A percentile compares a stretch with the other conserved stretches of the same genome.
Evolutionary conservation across 2,797 vertebrate genomes (phyloP).

Genomic region (Myotis daubentonii): DNA sequence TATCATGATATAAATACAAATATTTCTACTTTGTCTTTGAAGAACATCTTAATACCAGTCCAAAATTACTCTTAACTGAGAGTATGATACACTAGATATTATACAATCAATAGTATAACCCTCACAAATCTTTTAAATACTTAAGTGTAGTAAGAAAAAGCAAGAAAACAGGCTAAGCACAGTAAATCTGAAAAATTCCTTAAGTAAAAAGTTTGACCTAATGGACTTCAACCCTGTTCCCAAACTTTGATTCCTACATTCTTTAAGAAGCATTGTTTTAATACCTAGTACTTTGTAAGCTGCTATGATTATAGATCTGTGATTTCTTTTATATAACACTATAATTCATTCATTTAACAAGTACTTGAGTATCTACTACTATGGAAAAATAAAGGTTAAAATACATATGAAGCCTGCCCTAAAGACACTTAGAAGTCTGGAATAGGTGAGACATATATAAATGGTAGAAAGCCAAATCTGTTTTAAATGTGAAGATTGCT

Average conservation of each 20-base stretch:
- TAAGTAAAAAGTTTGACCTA: constrained; percentile 32
- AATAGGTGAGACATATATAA: neutral
- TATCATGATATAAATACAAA: neutral
- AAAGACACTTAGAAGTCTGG: neutral
- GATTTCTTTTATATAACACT: constrained; percentile 42
- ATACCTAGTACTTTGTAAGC: neutral
- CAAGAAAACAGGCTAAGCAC: neutral
- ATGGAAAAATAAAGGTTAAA: constrained; percentile 23
- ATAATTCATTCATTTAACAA: constrained; percentile 29
- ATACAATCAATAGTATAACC: neutral
- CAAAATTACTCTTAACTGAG: neutral
- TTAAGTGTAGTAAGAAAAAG: neutral
- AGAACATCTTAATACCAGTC: neutral
- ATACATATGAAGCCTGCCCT: neutral
- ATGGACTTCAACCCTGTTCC: neutral
- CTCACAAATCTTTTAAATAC: neutral
- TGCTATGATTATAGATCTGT: constrained; percentile 31
- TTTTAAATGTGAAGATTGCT: constrained; percentile 24
- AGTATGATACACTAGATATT: neutral
- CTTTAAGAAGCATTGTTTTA: neutral
- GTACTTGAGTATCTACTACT: neutral
- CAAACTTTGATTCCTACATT: neutral
- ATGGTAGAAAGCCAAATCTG: neutral
- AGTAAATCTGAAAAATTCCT: neutral
- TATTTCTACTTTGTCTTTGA: neutral